Conservation (phyloP, 2,888 invertebrate species). For the Caradrina clavipalpis region DNA sequence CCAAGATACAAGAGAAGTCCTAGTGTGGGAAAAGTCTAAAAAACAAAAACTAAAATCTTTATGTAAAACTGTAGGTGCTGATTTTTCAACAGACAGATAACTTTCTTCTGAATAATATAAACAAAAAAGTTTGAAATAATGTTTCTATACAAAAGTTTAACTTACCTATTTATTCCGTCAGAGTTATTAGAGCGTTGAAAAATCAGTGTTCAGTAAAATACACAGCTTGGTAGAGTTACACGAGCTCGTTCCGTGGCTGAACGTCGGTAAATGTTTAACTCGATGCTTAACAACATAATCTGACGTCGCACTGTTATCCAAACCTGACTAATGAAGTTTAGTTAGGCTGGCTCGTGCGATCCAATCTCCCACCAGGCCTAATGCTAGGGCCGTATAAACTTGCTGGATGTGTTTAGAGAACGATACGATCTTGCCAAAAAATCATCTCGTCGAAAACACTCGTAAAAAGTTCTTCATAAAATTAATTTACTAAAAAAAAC, state of each 20-base stretch:
- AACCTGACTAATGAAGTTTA: slow-evolving; percentile 86
- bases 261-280: slow-evolving; percentile 59
- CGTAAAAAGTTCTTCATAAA: background rate
- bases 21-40: too few species aligned
- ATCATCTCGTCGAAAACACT: background rate
- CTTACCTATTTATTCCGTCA: background rate
- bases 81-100: background rate
- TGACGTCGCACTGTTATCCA: slow-evolving; percentile 75
- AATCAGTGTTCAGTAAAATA: background rate
- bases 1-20: too few species aligned
- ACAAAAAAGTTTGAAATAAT: background rate
- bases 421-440: background rate
- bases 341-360: slow-evolving; percentile 82
- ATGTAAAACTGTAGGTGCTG: background rate
- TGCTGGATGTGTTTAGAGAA: slow-evolving; percentile 54
- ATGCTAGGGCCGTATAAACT: slow-evolving; percentile 48
- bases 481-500: too few species aligned
- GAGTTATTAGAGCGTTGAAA: background rate
- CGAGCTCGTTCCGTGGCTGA: slow-evolving; percentile 3
- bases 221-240: background rate
- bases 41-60: slow-evolving; percentile 4
- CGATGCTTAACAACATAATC: slow-evolving; percentile 72
- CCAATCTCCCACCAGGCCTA: slow-evolving; percentile 80
- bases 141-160: background rate
- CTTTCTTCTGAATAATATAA: background rate